Conservation (phyloP, 2,797 vertebrate species). For the Squalus acanthias region DNA sequence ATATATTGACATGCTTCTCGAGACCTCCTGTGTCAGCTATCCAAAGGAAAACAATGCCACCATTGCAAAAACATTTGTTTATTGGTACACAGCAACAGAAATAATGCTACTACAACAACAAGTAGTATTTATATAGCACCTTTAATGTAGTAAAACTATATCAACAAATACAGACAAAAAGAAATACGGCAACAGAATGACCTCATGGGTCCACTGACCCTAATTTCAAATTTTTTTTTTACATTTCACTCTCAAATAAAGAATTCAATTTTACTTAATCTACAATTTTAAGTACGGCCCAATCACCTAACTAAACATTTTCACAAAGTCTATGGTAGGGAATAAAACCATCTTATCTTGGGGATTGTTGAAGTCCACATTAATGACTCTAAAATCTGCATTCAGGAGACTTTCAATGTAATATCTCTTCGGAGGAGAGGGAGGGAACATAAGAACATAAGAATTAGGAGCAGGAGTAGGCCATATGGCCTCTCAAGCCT, state of each 20-base stretch:
- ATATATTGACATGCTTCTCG: neutral
- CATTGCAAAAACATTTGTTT: too few relatives aligned
- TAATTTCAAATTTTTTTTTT: neutral
- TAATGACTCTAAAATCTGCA: neutral
- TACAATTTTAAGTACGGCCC: neutral
- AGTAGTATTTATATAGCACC: too few relatives aligned
- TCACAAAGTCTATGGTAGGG: neutral
- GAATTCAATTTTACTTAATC: neutral
- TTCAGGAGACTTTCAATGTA: neutral
- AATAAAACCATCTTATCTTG: neutral
- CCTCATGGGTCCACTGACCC: too few relatives aligned
- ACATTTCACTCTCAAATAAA: neutral
- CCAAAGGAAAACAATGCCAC: neutral
- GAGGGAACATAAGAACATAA: too few relatives aligned
- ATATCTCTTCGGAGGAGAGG: neutral
- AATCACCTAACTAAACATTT: neutral
- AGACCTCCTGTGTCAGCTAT: neutral
- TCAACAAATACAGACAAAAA: too few relatives aligned
- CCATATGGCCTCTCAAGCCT: too few relatives aligned
- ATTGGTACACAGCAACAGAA: neutral
- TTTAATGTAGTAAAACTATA: too few relatives aligned
- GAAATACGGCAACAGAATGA: too few relatives aligned
- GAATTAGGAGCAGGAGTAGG: too few relatives aligned
- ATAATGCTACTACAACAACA: too few relatives aligned
- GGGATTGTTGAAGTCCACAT: neutral